phyloP scores from a whole-genome alignment of 2,888 invertebrate species.

The Caradrina kadenii region DNA sequence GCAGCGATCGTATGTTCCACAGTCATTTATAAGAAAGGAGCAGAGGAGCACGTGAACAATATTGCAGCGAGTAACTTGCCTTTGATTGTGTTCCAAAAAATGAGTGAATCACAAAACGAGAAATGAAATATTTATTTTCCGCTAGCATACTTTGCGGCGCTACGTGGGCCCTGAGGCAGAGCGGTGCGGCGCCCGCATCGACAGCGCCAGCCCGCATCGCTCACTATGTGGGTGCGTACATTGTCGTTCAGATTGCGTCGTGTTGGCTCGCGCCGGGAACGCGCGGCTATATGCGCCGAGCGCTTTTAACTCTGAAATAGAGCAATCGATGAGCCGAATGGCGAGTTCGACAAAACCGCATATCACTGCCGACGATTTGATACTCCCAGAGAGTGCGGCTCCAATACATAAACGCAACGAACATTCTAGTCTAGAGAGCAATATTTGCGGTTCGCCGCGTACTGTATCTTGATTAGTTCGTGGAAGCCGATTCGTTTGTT shows the following conservation, averaged over 20 bases:
- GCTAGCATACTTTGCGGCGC: too few relatives aligned
- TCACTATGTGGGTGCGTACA: neutral
- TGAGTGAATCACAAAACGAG: constrained; percentile 2
- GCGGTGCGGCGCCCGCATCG: neutral
- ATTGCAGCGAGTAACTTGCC: constrained; percentile 32
- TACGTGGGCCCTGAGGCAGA: too few relatives aligned
- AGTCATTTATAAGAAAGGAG: too few relatives aligned
- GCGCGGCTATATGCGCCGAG: constrained; percentile 39
- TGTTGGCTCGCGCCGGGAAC: neutral
- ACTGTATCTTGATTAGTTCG: constrained; percentile 4
- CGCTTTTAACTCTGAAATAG: constrained; percentile 55
- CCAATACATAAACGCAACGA: constrained; percentile 25
- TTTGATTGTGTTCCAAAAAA: constrained; percentile 25
- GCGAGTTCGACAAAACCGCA: constrained; percentile 60
- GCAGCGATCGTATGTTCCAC: constrained; percentile 9
- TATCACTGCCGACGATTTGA: constrained; percentile 58
- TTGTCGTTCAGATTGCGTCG: constrained; percentile 14
- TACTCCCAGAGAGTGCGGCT: constrained; percentile 45
- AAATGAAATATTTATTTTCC: too few relatives aligned
- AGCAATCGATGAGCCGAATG: constrained; percentile 61
- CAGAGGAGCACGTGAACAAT: constrained; percentile 28
- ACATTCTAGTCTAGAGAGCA: constrained; percentile 13
- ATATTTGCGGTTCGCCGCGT: constrained; percentile 13
- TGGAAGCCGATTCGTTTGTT: constrained; percentile 9
- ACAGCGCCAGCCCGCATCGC: neutral